A percentile compares a stretch with the other conserved stretches of the same genome.
These are phyloP conservation scores for Agrochola circellaris DNA, from an alignment of 2,888 invertebrate genomes.

Conservation along the genomic window DNA sequence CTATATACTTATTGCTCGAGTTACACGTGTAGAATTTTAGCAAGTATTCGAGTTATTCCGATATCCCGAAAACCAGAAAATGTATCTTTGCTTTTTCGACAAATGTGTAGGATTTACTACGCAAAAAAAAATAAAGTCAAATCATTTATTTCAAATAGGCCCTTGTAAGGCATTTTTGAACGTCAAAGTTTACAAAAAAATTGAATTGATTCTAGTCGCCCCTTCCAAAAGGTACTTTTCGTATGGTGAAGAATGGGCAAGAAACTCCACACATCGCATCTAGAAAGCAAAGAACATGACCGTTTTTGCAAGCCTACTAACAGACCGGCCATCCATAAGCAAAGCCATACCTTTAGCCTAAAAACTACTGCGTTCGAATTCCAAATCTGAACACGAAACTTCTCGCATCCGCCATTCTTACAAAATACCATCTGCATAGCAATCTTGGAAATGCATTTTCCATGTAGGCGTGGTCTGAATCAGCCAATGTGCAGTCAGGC, in stretches of 20 bases:
- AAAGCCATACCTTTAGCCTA: conserved; percentile 61
- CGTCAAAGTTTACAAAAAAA: no score
- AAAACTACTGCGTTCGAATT: conserved; percentile 55
- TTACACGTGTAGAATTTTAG: not conserved
- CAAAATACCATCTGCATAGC: conserved; percentile 86
- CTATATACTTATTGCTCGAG: not conserved
- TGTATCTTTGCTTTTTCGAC: not conserved
- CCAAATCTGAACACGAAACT: conserved; percentile 78
- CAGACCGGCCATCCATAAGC: not conserved
- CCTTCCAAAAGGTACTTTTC: no score
- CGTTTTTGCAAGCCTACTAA: not conserved
- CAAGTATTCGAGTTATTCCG: not conserved
- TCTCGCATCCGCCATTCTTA: conserved; percentile 78
- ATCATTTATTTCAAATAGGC: no score
- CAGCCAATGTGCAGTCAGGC: conserved; percentile 91
- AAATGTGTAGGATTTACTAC: not conserved
- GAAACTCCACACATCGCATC: no score
- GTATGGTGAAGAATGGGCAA: no score
- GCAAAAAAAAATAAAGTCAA: no score
- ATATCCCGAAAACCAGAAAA: not conserved
- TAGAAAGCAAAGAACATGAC: not conserved
- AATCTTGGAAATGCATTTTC: conserved; percentile 90
- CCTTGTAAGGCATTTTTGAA: no score
- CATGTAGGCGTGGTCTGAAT: conserved; percentile 87
- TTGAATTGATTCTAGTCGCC: no score